phyloP scores from a whole-genome alignment of 2,888 invertebrate species.

The Cephus sareptanus region DNA sequence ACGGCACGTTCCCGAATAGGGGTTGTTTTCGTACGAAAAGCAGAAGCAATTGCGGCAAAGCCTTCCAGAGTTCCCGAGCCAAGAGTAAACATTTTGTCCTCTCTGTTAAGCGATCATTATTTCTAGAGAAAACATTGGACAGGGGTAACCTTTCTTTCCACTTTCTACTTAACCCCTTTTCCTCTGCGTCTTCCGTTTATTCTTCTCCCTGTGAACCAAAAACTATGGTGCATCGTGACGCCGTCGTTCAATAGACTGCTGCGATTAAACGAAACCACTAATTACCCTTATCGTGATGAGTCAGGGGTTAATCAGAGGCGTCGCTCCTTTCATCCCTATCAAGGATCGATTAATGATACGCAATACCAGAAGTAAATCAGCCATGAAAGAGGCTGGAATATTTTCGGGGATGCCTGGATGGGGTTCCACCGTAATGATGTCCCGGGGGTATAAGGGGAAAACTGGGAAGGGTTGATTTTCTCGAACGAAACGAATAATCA shows the following conservation, averaged over 20 bases:
- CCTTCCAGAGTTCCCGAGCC: not conserved
- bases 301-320: not conserved
- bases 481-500: constrained; percentile 33
- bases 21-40: not conserved
- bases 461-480: constrained; percentile 21
- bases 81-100: constrained; percentile 14
- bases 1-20: constrained; percentile 3
- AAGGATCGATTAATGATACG: not conserved
- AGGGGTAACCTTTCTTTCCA: not conserved
- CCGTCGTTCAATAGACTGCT: not conserved
- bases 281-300: not conserved
- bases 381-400: not conserved
- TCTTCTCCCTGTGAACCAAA: not conserved
- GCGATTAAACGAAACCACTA: not conserved
- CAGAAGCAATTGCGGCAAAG: not conserved
- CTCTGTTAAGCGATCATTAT: not conserved
- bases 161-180: not conserved
- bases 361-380: not conserved
- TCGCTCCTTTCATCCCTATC: not conserved
- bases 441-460: not conserved
- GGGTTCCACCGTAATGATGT: not conserved
- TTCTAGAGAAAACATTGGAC: not conserved
- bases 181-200: not conserved
- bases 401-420: not conserved
- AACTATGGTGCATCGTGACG: not conserved